A percentile compares a stretch with the other conserved stretches of the same genome.
These are phyloP conservation scores for Sweltsa coloradensis DNA, from an alignment of 1,140 invertebrate genomes.

Conservation along the genomic window DNA sequence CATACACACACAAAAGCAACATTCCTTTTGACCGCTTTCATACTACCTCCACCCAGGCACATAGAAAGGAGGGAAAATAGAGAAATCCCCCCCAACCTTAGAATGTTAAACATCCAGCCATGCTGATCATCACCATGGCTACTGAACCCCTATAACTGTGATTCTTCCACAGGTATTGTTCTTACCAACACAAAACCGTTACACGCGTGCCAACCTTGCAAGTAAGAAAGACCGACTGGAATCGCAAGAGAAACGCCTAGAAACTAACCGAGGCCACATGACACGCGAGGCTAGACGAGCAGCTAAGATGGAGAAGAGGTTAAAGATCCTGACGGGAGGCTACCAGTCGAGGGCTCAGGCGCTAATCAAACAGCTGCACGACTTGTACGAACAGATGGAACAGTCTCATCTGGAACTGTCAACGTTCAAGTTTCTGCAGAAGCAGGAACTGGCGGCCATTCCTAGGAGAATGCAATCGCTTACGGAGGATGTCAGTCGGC, in stretches of 20 bases:
- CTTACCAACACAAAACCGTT: conserved; percentile 76
- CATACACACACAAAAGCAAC: no score
- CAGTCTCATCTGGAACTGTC: conserved; percentile 77
- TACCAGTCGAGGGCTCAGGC: conserved; percentile 77
- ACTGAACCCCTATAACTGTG: no score
- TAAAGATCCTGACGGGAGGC: conserved; percentile 85
- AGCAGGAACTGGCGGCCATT: conserved; percentile 84
- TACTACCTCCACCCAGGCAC: no score
- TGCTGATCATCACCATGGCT: no score
- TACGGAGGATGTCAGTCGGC: conserved; percentile 83
- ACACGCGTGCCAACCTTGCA: conserved; percentile 85
- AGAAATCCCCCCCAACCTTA: no score
- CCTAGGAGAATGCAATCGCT: conserved; percentile 75
- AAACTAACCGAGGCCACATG: conserved; percentile 90
- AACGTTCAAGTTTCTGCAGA: conserved; percentile 83
- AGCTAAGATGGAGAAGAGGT: conserved; percentile 95
- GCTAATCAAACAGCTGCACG: conserved; percentile 81
- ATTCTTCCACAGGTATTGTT: conserved; percentile 74
- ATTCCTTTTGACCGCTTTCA: no score
- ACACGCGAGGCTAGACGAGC: conserved; percentile 89
- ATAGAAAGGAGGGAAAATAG: no score
- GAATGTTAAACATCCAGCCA: no score
- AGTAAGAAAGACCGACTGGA: conserved; percentile 93
- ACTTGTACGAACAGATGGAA: conserved; percentile 81
- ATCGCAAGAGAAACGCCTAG: conserved; percentile 81